Evolutionary conservation across 2,113 vertebrate genomes (phyloP).

Genomic region (Zapus hudsonius): DNA sequence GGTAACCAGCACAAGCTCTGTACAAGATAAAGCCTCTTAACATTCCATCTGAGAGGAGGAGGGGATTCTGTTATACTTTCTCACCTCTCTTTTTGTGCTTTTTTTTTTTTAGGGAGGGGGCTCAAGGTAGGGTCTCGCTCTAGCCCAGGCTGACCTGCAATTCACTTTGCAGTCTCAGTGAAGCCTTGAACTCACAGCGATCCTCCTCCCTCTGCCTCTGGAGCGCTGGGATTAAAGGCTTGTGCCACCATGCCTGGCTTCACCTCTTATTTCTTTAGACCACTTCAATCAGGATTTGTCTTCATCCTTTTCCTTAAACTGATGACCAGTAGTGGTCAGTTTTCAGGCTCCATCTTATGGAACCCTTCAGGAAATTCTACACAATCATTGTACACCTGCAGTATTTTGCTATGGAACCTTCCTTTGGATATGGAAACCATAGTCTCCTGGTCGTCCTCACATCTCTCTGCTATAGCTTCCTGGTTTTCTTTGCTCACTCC

Average conservation of each 20-base stretch:
- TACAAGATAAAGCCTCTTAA: no score
- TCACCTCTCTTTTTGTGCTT: no score
- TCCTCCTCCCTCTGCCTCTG: no score
- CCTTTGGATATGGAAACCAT: not conserved
- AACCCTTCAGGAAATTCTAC: not conserved
- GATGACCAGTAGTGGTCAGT: not conserved
- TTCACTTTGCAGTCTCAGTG: no score
- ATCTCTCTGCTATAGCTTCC: not conserved
- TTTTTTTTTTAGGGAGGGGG: no score
- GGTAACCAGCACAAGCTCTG: no score
- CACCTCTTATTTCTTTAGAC: not conserved
- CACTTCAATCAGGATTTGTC: not conserved
- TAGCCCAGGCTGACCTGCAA: no score
- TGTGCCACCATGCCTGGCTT: no score
- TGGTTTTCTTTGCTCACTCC: not conserved
- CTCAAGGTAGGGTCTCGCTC: no score
- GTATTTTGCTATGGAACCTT: not conserved
- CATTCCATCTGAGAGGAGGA: no score
- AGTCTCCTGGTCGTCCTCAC: not conserved
- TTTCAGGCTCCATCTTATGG: not conserved
- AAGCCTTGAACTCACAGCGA: no score
- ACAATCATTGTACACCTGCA: not conserved
- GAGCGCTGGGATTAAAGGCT: no score
- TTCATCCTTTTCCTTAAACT: not conserved
- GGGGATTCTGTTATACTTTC: not conserved